phyloP scores from a whole-genome alignment of 2,888 invertebrate genomes.

The Schizaphis graminum region DNA sequence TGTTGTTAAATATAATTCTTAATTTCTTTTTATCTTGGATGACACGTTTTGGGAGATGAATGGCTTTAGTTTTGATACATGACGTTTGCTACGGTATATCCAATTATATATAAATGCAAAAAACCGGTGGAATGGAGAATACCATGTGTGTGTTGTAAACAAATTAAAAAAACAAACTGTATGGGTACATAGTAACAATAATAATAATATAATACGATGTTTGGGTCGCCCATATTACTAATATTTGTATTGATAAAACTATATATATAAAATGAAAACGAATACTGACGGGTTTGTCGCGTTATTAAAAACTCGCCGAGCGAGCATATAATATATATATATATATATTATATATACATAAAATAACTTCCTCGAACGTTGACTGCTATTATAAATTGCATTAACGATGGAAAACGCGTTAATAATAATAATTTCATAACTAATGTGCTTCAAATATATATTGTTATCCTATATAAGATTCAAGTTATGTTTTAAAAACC shows the following conservation, averaged over 20 bases:
- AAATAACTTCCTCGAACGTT: neutral
- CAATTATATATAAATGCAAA: neutral
- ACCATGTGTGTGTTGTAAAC: neutral
- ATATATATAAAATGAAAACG: neutral
- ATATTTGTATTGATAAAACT: neutral
- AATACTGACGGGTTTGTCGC: neutral
- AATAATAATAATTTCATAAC: neutral
- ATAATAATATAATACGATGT: neutral
- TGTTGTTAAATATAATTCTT: neutral
- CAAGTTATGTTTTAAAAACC: neutral
- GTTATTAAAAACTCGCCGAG: neutral
- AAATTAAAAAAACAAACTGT: neutral
- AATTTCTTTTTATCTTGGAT: neutral
- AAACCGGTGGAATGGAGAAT: neutral
- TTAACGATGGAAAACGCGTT: neutral
- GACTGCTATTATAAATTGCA: neutral
- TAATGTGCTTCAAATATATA: neutral
- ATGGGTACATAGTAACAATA: neutral
- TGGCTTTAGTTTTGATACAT: neutral
- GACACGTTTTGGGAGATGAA: constrained; percentile 5
- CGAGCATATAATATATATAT: neutral
- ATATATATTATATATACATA: neutral
- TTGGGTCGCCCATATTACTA: neutral
- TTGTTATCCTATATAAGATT: neutral
- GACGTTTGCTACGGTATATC: neutral